Percentiles rank a stretch among this genome's conserved stretches.
Evolutionary conservation across 2,888 invertebrate species (phyloP).

Genomic region (Acanthosepion esculentum): DNA sequence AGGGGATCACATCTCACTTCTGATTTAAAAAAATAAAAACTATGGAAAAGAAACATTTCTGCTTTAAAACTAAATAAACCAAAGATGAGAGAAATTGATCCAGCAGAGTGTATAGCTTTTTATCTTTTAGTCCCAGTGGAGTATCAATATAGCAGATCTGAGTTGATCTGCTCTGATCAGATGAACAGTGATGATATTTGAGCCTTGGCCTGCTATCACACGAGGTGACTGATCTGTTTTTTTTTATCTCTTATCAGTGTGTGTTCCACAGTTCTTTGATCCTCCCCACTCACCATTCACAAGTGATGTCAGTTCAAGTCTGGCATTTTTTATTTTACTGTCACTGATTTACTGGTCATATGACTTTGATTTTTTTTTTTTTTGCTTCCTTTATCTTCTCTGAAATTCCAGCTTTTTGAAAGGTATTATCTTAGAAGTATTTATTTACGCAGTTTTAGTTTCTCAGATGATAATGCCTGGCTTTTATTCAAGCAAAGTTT

Average conservation of each 20-base stretch:
- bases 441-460: background rate
- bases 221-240: background rate
- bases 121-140: background rate
- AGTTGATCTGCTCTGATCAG: background rate
- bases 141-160: background rate
- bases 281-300: background rate
- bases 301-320: constrained; percentile 17
- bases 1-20: background rate
- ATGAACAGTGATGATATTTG: background rate
- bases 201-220: background rate
- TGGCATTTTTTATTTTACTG: background rate
- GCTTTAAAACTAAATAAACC: background rate
- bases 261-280: background rate
- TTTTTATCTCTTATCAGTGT: background rate
- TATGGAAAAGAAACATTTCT: background rate
- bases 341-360: constrained; percentile 11
- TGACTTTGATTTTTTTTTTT: background rate
- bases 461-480: background rate
- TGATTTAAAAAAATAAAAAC: background rate
- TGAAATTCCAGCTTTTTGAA: background rate
- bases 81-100: background rate
- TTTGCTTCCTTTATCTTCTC: background rate
- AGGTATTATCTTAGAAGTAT: constrained; percentile 2
- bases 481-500: constrained; percentile 4
- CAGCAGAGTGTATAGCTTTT: background rate